A percentile compares a stretch with the other conserved stretches of the same genome.
Evolutionary conservation across 2,113 vertebrate species (phyloP).

Genomic region (Hydropotes inermis): DNA sequence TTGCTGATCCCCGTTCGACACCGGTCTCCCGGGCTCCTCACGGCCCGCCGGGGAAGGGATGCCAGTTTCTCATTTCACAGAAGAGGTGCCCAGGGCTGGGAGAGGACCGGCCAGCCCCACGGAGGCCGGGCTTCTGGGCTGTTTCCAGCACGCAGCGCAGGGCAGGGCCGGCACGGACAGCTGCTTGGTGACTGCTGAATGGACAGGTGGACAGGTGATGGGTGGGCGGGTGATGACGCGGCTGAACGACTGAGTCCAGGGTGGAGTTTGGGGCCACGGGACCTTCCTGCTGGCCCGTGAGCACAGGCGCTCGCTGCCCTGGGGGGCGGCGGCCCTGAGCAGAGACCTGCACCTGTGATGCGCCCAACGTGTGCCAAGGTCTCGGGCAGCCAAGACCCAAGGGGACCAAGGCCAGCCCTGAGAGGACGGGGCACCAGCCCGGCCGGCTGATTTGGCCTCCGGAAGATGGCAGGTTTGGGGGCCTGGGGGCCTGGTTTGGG

Average conservation of each 20-base stretch:
- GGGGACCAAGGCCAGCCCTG: background rate
- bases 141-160: background rate
- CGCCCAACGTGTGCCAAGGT: background rate
- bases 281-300: background rate
- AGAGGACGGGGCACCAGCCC: background rate
- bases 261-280: background rate
- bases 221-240: rapidly evolving
- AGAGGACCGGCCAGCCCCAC: background rate
- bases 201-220: background rate
- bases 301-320: background rate
- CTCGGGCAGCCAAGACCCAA: rapidly evolving
- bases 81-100: background rate
- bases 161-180: background rate
- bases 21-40: rapidly evolving
- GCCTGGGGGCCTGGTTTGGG: background rate
- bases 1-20: rapidly evolving
- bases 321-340: background rate
- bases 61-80: background rate
- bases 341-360: background rate
- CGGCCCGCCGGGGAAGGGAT: rapidly evolving
- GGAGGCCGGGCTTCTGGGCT: too few species aligned
- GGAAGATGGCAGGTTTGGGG: background rate
- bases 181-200: background rate
- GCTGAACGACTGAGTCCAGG: background rate
- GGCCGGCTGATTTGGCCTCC: background rate